A percentile compares a stretch with the other conserved stretches of the same genome.
Conservation (phyloP, 2,113 vertebrate species). For the Lepidiolamprologus cunningtoni region DNA sequence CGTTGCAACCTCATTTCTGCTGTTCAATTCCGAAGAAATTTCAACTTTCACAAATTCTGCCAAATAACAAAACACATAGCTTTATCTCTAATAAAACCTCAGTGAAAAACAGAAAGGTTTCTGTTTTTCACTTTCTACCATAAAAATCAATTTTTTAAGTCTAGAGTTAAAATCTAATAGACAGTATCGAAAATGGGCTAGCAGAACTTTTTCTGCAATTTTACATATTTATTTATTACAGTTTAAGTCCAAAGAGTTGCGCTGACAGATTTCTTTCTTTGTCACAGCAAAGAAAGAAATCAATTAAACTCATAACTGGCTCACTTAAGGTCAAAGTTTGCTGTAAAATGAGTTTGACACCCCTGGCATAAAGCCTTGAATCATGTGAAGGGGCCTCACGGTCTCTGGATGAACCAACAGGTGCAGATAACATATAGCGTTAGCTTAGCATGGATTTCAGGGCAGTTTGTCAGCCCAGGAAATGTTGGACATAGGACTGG, state of each 20-base stretch:
- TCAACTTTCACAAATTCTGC: background rate
- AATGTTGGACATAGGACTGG: background rate
- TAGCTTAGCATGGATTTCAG: background rate
- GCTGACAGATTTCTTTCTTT: background rate
- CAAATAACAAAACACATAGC: background rate
- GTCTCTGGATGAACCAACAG: background rate
- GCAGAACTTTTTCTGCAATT: background rate
- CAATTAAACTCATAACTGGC: background rate
- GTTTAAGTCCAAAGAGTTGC: background rate
- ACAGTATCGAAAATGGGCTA: background rate
- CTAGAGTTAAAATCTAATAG: background rate
- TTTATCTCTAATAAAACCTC: background rate
- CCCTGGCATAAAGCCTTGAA: background rate
- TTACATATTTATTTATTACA: background rate
- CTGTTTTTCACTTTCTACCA: background rate
- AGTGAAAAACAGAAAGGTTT: background rate
- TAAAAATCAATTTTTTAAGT: background rate
- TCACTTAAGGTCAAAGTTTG: background rate
- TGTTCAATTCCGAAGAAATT: background rate
- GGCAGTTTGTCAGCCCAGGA: background rate
- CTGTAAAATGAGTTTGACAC: background rate
- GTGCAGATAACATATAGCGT: background rate
- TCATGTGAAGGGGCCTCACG: background rate
- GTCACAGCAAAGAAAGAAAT: background rate
- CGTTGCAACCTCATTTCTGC: background rate